Evolutionary conservation across 2,888 invertebrate species (phyloP).

Genomic region (Trisateles emortualis): DNA sequence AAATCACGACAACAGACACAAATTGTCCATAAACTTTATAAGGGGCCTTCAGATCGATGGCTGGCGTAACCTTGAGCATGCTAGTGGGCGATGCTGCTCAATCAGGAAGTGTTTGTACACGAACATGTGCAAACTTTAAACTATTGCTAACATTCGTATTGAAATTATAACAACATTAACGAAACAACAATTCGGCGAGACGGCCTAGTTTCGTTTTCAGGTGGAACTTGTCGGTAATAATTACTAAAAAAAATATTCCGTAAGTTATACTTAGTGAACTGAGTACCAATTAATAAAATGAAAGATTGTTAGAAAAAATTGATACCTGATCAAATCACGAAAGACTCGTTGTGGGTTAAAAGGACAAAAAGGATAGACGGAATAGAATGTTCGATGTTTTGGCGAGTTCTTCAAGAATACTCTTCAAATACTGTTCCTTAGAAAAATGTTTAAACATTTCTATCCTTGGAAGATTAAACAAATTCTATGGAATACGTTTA

Average conservation of each 20-base stretch:
- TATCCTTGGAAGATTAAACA: background rate
- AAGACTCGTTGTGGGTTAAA: too few relatives aligned
- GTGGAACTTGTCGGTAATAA: background rate
- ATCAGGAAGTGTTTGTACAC: constrained; percentile 50
- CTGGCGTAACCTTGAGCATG: constrained; percentile 67
- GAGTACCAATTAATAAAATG: background rate
- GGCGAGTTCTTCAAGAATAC: too few relatives aligned
- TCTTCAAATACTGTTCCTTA: too few relatives aligned
- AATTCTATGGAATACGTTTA: background rate
- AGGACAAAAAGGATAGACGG: too few relatives aligned
- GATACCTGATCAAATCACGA: too few relatives aligned
- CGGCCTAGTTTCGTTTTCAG: background rate
- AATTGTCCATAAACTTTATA: constrained; percentile 4
- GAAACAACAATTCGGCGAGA: constrained; percentile 1
- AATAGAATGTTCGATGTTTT: too few relatives aligned
- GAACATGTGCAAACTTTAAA: constrained; percentile 27
- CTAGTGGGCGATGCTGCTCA: constrained; percentile 60
- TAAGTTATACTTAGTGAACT: background rate
- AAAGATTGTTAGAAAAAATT: background rate
- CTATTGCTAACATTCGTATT: constrained; percentile 20
- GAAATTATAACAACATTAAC: constrained; percentile 12
- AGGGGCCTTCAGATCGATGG: constrained; percentile 66
- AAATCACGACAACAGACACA: constrained; percentile 2
- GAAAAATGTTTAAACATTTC: too few relatives aligned
- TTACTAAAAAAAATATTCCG: background rate